A percentile compares a stretch with the other conserved stretches of the same genome.
These are phyloP conservation scores for Mesocricetus auratus DNA, from an alignment of 2,113 vertebrate genomes.

Conservation along the genomic window DNA sequence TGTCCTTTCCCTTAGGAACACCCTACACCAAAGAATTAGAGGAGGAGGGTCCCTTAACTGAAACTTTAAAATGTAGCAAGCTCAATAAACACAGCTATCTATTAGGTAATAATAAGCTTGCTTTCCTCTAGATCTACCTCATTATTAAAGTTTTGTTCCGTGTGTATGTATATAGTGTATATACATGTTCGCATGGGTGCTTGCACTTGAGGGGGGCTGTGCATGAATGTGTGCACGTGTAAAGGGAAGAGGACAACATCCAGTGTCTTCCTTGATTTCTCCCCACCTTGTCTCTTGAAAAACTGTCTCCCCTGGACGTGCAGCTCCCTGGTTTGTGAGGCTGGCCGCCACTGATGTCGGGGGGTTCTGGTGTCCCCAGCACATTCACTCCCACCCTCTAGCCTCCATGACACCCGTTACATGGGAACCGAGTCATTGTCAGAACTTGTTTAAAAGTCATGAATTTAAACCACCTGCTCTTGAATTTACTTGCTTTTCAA, in stretches of 20 bases:
- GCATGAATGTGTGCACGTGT: background rate
- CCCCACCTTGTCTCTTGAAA: too few species aligned
- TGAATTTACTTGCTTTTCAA: conserved; percentile 44
- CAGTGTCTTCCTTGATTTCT: background rate
- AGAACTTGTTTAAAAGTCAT: background rate
- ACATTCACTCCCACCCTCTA: background rate
- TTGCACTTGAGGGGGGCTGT: background rate
- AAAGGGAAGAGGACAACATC: background rate
- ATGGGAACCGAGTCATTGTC: background rate
- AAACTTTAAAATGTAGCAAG: conserved; percentile 40
- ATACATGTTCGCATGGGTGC: background rate
- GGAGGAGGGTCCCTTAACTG: background rate
- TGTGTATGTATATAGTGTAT: background rate
- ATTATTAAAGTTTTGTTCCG: background rate
- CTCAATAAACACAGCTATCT: background rate
- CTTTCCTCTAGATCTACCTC: background rate
- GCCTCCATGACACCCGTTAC: background rate
- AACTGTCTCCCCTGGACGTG: background rate
- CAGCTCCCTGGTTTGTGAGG: background rate
- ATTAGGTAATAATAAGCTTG: background rate
- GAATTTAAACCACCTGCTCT: conserved; percentile 25
- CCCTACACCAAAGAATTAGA: background rate
- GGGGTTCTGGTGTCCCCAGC: background rate
- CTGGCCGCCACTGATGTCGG: too few species aligned
- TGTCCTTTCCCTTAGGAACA: background rate